Evolutionary conservation across 2,888 invertebrate genomes (phyloP).

Genomic region (Eupithecia insigniata): DNA sequence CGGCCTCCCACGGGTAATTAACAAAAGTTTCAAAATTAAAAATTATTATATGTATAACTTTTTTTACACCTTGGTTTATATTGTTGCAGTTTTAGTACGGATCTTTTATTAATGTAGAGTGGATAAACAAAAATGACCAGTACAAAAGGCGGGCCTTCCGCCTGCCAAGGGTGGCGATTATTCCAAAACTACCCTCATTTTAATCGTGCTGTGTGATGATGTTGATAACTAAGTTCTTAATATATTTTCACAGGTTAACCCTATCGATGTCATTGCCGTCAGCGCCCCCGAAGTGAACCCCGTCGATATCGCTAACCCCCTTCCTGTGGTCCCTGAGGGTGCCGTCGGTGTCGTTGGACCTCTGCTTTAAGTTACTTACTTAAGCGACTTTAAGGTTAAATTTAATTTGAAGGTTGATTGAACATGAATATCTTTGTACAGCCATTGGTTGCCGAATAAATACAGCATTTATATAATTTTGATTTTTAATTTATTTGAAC

Average conservation of each 20-base stretch:
- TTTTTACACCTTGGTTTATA: too few species aligned
- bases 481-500: not conserved
- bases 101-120: too few species aligned
- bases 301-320: slow-evolving; percentile 41
- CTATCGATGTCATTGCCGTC: slow-evolving; percentile 45
- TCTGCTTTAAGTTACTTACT: slow-evolving; percentile 23
- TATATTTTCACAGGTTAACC: slow-evolving; percentile 40
- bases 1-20: too few species aligned
- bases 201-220: not conserved
- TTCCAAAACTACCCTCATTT: not conserved
- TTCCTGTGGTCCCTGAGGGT: slow-evolving; percentile 42
- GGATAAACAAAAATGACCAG: too few species aligned
- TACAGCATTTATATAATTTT: slow-evolving; percentile 17
- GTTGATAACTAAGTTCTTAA: not conserved
- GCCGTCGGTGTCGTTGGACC: slow-evolving; percentile 39
- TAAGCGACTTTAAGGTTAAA: not conserved
- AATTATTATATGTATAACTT: too few species aligned
- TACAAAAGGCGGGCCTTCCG: too few species aligned
- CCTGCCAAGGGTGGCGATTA: not conserved
- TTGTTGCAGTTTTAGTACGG: too few species aligned
- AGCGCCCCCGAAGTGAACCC: slow-evolving; percentile 47
- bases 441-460: slow-evolving; percentile 5
- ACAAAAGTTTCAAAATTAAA: too few species aligned
- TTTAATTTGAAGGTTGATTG: slow-evolving; percentile 4
- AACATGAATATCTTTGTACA: slow-evolving; percentile 7